Conservation (phyloP, 1,140 invertebrate genomes). For the Asobara japonica region DNA sequence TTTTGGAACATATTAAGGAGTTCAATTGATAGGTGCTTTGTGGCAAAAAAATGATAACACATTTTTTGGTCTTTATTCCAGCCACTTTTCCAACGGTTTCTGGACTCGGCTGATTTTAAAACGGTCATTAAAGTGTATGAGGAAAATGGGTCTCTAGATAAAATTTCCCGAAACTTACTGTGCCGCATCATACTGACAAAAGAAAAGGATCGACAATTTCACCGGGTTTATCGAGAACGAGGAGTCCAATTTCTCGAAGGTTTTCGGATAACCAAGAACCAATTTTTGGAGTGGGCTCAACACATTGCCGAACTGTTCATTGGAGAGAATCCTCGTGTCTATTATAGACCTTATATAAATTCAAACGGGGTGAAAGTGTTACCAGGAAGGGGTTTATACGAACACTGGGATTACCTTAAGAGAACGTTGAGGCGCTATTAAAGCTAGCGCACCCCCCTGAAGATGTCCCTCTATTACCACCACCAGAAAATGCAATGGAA, state of each 20-base stretch:
- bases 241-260: not conserved
- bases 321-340: not conserved
- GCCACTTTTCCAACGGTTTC: not conserved
- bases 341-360: not conserved
- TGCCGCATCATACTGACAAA: not conserved
- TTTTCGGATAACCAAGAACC: not conserved
- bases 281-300: not conserved
- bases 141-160: not conserved
- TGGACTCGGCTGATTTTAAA: not conserved
- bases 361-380: not conserved
- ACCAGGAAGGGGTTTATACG: not conserved
- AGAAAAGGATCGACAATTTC: not conserved
- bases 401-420: not conserved
- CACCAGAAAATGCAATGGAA: not conserved
- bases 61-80: not conserved
- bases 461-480: not conserved
- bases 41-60: not conserved
- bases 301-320: not conserved
- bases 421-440: not conserved
- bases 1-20: too few relatives aligned
- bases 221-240: not conserved
- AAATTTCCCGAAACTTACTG: not conserved
- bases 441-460: not conserved
- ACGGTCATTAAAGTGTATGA: not conserved
- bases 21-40: too few relatives aligned